These are phyloP conservation scores for Poecilia latipinna DNA, from an alignment of 2,113 vertebrate genomes.

Conservation along the genomic window DNA sequence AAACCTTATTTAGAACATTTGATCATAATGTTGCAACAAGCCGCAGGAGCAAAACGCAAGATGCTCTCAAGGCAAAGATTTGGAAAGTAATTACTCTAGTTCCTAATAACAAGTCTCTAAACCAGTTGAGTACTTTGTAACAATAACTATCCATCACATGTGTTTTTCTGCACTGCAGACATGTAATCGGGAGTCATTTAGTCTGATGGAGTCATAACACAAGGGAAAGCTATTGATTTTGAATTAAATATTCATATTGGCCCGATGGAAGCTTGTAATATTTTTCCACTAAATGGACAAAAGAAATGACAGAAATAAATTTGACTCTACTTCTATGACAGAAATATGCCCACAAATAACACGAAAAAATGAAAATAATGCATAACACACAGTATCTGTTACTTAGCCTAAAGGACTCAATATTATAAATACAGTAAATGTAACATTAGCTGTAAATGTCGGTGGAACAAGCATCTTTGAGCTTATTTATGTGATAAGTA, in stretches of 20 bases:
- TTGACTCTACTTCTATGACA: conserved; percentile 17
- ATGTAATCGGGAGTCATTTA: conserved; percentile 64
- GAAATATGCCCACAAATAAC: conserved; percentile 17
- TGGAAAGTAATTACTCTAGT: conserved; percentile 65
- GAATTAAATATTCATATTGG: conserved; percentile 62
- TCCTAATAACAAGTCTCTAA: conserved; percentile 60
- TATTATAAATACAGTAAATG: neutral
- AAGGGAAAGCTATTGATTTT: conserved; percentile 70
- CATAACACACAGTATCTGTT: neutral
- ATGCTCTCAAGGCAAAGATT: conserved; percentile 32
- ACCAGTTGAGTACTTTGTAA: conserved; percentile 61
- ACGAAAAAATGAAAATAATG: neutral
- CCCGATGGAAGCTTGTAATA: neutral
- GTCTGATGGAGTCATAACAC: conserved; percentile 63
- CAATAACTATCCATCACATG: conserved; percentile 66
- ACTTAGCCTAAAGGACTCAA: neutral
- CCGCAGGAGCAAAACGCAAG: neutral
- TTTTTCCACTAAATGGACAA: conserved; percentile 32
- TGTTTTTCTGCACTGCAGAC: conserved; percentile 46
- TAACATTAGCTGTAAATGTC: neutral
- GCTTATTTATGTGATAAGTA: neutral
- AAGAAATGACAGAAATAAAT: conserved; percentile 52
- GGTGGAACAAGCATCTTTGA: neutral
- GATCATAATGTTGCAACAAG: conserved; percentile 14
- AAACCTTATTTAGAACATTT: conserved; percentile 55